Evolutionary conservation across 2,888 invertebrate species (phyloP), one percentile per base, ranked within the genome.

Genomic region (Trypoxylon attenuatum): DNA sequence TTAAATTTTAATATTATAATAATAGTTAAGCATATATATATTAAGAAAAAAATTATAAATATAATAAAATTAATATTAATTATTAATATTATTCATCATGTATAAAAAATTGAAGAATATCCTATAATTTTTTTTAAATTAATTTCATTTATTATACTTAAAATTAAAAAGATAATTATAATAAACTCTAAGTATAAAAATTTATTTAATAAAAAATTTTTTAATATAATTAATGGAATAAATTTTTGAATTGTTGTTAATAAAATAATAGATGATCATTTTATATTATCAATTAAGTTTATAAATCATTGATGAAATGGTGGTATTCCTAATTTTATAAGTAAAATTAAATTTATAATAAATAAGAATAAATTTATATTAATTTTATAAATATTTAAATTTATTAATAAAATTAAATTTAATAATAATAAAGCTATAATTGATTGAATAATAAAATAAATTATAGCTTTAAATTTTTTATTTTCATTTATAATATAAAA

Each of bases 271-370:
- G 33, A 33, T 3, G 5, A 1, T 33, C 33, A 33, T 4, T 33
- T 13, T 33, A 33, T 13, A 13, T 42, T 43, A 56, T 89, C 88
- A 87, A 77, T 75, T 68, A 72, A 1, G 13, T 13, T 13, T 0
- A 33, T 2, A 13, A 13, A 33, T n/a, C 33, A 33, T n/a, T 33
- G 10, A 33, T 33, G 33, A 4, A 33, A 33, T n/a, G 33, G 33
- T n/a, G 2, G 10, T n/a, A 13, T 1, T 13, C 33, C 33, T n/a
- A 33, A 13, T 33, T 33, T 33, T 1, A 33, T 1, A 13, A 33
- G 4, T n/a, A 33, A 33, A 13, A 13, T 33, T 13, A 13, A 0
- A 33, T 13, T 10, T 1, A 33, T n/a, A 13, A 33, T 13, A 1
- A 5, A 3, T 29, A n/a, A 8, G 4, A 10, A 10, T 33, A 33